Base-by-base conservation (phyloP, 2,113 vertebrate genomes). In the Rafetus swinhoei region DNA sequence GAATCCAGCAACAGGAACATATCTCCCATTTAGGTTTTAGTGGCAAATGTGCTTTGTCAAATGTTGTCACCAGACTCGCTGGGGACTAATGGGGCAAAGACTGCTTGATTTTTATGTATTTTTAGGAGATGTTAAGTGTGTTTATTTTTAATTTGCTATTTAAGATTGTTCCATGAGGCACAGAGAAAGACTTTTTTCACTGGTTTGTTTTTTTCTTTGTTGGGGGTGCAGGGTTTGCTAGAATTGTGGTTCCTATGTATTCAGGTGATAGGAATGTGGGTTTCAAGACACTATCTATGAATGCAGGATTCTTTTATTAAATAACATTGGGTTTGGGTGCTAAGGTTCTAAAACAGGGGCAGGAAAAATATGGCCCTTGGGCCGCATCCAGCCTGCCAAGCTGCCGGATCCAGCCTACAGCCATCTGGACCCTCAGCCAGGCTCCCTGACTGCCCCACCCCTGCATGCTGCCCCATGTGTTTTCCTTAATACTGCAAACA, bases 41-140 rank as follows among this genome's bases (percentile, higher is more conserved):
- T 35, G 89, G 84, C 82, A 94, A 22, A 89, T 83, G 57, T 90
- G 81, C 91, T 95, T 91, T 97, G 92, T 96, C 89, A 93, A 95
- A 29, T 79, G 18, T 14, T 97, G 93, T 86, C 86, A 84, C 65
- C 91, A 88, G 86, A 77, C 84, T 88, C 90, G 62, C 29, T 52
- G n/a, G 86, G 89, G 87, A 93, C 32, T 21, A 24, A 1, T 62
- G 86, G 81, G 86, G 91, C 83, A 86, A 85, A 86, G 88, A 94
- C 55, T 95, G 90, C 84, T 96, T 96, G 95, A 97, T 95, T 92
- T 96, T 82, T 2, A 81, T 94, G 53, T 88, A 57, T 89, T 54
- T 93, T 85, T 92, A 69, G 22, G 50, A 90, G 53, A 86, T 85
- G 93, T 83, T 86, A 92, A 84, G 32, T 89, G 4, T 77, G 87